A percentile compares a stretch with the other conserved stretches of the same genome.
phyloP scores from a whole-genome alignment of 2,888 invertebrate species.

The Brassicogethes aeneus region DNA sequence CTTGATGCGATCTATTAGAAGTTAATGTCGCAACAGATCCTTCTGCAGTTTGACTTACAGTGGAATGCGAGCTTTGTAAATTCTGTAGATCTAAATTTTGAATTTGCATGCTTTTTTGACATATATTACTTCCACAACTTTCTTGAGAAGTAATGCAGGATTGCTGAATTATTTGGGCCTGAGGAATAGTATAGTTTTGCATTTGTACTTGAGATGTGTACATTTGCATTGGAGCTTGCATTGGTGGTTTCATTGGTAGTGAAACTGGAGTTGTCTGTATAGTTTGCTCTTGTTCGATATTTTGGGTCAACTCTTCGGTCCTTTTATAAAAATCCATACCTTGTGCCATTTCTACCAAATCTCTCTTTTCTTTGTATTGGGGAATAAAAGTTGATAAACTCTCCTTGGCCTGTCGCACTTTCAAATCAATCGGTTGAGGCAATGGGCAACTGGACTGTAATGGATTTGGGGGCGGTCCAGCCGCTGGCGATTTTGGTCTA shows the following conservation, averaged over 20 bases:
- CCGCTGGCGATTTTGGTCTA: conserved; percentile 59
- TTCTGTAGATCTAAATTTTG: conserved; percentile 15
- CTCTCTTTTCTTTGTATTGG: conserved; percentile 28
- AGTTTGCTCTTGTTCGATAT: background rate
- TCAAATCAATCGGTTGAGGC: conserved; percentile 26
- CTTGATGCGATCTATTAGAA: conserved; percentile 25
- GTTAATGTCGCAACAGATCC: conserved; percentile 23
- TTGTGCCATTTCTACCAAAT: conserved; percentile 23
- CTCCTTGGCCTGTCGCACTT: conserved; percentile 28
- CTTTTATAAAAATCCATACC: conserved; percentile 11
- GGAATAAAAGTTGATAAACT: conserved; percentile 31
- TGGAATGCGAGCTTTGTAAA: conserved; percentile 13
- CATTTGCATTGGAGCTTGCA: conserved; percentile 11
- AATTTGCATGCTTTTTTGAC: conserved; percentile 1
- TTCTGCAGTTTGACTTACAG: conserved; percentile 11
- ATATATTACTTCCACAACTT: background rate
- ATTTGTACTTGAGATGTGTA: conserved; percentile 17
- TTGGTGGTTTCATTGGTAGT: background rate
- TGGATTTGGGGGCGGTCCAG: conserved; percentile 61
- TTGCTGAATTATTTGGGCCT: background rate
- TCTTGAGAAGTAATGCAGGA: background rate
- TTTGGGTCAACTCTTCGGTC: conserved; percentile 2
- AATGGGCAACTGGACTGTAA: conserved; percentile 38
- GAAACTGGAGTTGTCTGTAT: background rate
- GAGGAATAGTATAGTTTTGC: conserved; percentile 12